Conservation (phyloP, 1,140 invertebrate genomes). For the Bombus ignitus region DNA sequence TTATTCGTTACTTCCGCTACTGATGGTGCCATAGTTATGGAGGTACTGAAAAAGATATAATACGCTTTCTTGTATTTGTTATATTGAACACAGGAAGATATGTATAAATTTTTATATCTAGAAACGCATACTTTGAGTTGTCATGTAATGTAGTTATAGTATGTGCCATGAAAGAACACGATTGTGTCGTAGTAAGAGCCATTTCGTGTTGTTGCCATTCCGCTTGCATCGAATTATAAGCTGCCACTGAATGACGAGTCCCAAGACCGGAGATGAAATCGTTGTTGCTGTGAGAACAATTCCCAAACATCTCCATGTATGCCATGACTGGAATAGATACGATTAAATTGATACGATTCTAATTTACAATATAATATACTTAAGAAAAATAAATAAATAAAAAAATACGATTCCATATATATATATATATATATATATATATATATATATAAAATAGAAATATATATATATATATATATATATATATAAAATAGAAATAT, state of each 20-base stretch:
- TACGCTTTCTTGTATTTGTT: neutral
- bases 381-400: slow-evolving; percentile 43
- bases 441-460: neutral
- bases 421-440: neutral
- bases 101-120: neutral
- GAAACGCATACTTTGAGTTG: slow-evolving; percentile 75
- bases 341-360: slow-evolving; percentile 48
- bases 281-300: slow-evolving; percentile 90
- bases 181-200: slow-evolving; percentile 84
- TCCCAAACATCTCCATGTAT: slow-evolving; percentile 97
- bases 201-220: slow-evolving; percentile 87
- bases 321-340: slow-evolving; percentile 90
- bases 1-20: slow-evolving; percentile 75
- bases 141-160: slow-evolving; percentile 80
- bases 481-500: too few species aligned
- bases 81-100: neutral
- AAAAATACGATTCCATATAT: slow-evolving; percentile 40
- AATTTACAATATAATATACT: neutral
- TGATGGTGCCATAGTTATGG: slow-evolving; percentile 75
- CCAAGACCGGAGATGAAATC: slow-evolving; percentile 86
- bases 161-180: slow-evolving; percentile 84
- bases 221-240: slow-evolving; percentile 88
- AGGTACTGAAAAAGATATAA: slow-evolving; percentile 68
- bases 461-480: too few species aligned
- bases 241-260: slow-evolving; percentile 91